phyloP scores from a whole-genome alignment of 37 sponge, comb jelly and placozoan species.

The Chondrosia reniformis region DNA sequence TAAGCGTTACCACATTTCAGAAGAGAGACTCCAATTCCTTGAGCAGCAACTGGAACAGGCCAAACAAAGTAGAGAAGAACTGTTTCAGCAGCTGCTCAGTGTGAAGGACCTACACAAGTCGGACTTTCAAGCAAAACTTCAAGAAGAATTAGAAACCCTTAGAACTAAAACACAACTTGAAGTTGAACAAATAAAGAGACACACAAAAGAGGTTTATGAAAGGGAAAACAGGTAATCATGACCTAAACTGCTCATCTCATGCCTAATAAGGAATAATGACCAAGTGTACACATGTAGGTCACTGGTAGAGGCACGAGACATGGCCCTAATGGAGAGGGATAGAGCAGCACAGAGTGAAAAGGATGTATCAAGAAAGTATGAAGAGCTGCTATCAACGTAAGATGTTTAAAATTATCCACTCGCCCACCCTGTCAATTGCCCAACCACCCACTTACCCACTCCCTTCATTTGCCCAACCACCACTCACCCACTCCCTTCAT shows the following conservation, averaged over 20 bases:
- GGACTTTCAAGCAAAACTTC: conserved; percentile 62
- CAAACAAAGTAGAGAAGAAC: conserved; percentile 58
- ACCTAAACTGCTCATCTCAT: background rate
- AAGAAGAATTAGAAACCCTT: conserved; percentile 62
- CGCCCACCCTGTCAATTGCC: background rate
- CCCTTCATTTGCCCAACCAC: background rate
- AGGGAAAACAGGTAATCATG: conserved; percentile 55
- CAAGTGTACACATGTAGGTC: conserved; percentile 18
- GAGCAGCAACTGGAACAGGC: conserved; percentile 30
- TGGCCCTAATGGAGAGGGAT: conserved; percentile 63
- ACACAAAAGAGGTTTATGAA: conserved; percentile 76
- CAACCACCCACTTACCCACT: background rate
- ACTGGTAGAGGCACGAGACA: conserved; percentile 51
- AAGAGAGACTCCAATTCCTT: conserved; percentile 52
- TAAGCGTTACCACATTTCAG: conserved; percentile 6
- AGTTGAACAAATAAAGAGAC: conserved; percentile 63
- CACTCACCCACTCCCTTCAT: background rate
- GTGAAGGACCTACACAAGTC: conserved; percentile 52
- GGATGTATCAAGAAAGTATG: conserved; percentile 36
- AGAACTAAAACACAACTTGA: conserved; percentile 47
- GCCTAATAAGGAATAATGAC: background rate
- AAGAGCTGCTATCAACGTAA: conserved; percentile 49
- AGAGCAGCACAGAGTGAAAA: conserved; percentile 36
- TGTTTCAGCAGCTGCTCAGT: conserved; percentile 61
- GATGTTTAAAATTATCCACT: background rate